Conservation (phyloP, 2,888 invertebrate species). For the Merodon equestris region DNA sequence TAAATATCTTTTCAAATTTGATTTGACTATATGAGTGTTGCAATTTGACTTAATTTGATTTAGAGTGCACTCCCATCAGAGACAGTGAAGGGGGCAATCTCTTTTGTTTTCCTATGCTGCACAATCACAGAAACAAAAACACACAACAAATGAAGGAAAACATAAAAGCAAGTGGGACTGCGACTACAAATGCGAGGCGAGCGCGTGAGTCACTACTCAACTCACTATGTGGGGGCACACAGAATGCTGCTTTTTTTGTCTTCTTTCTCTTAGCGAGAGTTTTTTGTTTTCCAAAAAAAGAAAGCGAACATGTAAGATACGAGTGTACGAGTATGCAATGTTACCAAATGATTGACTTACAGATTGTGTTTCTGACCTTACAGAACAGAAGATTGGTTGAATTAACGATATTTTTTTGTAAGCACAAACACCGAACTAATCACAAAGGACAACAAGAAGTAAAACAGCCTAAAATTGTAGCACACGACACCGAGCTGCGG, state of each 20-base stretch:
- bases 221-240: conserved; percentile 57
- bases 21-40: conserved; percentile 11
- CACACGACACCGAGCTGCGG: conserved; percentile 4
- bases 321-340: conserved; percentile 16
- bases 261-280: conserved; percentile 18
- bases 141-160: conserved; percentile 29
- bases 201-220: conserved; percentile 59
- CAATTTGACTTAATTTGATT: conserved; percentile 54
- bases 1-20: conserved; percentile 21
- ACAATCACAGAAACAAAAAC: conserved; percentile 43
- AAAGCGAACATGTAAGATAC: conserved; percentile 43
- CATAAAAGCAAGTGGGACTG: conserved; percentile 36
- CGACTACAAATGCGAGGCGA: conserved; percentile 37
- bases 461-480: conserved; percentile 20
- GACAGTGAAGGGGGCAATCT: conserved; percentile 25
- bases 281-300: conserved; percentile 50
- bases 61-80: conserved; percentile 54
- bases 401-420: too few relatives aligned
- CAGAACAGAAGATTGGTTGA: too few relatives aligned
- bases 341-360: conserved; percentile 26
- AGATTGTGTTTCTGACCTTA: not conserved
- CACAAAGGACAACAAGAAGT: conserved; percentile 35
- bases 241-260: conserved; percentile 16
- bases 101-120: not conserved
- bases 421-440: too few relatives aligned